Evolutionary conservation across 2,113 vertebrate genomes (phyloP).

Genomic region (Channa maculata): DNA sequence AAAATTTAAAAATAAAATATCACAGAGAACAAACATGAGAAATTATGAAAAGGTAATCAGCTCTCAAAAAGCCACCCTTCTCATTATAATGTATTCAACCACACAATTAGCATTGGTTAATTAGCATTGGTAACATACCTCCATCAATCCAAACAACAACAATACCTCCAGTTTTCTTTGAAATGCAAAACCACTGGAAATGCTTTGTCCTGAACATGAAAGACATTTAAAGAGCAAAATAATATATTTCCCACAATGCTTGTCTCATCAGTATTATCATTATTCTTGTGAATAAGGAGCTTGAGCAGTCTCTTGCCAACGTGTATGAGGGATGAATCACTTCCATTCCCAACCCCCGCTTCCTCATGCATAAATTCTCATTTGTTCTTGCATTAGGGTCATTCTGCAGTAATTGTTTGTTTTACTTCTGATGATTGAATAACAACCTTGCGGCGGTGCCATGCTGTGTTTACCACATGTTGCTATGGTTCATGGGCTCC

Average conservation of each 20-base stretch:
- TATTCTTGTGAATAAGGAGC: conserved; percentile 64
- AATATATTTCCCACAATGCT: conserved; percentile 66
- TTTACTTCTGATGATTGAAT: conserved; percentile 77
- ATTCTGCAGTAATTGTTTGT: conserved; percentile 77
- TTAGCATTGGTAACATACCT: conserved; percentile 73
- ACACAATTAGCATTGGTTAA: conserved; percentile 70
- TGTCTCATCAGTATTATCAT: conserved; percentile 75
- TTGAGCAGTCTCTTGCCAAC: conserved; percentile 38
- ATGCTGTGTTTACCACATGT: conserved; percentile 77
- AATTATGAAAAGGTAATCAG: conserved; percentile 57
- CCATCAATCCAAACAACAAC: conserved; percentile 70
- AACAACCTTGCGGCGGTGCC: conserved; percentile 65
- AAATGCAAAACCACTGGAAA: conserved; percentile 79
- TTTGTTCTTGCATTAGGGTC: conserved; percentile 78
- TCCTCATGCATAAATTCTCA: conserved; percentile 73
- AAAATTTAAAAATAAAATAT: conserved; percentile 34
- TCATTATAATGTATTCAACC: conserved; percentile 66
- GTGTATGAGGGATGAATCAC: conserved; percentile 63
- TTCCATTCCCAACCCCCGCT: conserved; percentile 57
- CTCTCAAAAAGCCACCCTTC: conserved; percentile 29
- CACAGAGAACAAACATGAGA: conserved; percentile 25
- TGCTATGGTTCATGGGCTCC: conserved; percentile 71
- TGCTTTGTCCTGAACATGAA: conserved; percentile 78
- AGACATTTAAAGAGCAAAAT: conserved; percentile 72
- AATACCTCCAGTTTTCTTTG: conserved; percentile 72